Evolutionary conservation across 2,797 vertebrate genomes (phyloP), one percentile per base, ranked within the genome.

Genomic region (Sebastes diploproa): DNA sequence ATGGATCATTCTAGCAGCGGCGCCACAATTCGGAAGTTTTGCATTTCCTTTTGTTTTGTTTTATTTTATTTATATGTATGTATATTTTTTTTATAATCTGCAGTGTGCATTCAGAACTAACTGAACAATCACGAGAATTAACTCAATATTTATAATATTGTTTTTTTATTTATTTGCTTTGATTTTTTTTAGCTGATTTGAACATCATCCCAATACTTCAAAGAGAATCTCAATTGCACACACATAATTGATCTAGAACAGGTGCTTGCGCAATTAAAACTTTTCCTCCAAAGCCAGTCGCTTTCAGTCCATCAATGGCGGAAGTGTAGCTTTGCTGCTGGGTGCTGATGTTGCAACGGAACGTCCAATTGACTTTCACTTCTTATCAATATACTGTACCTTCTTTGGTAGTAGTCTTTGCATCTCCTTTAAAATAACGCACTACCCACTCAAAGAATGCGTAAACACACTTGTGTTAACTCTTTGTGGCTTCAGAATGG

Each of bases 1-100:
- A 85, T 91, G 83, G 83, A 91, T 92, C 92, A 91, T 32, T 30
- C 72, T 27, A 4, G 38, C 63, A 4, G 2, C 56, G 36, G 23
- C 54, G 36, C 25, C 46, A 8, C 36, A 25, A 75, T 42, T 64
- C 62, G 2, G 0, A 69, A 72, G 50, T 87, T 87, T 71, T 7
- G 70, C 23, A 62, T 77, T 56, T 56, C 61, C 27, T 16, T 25
- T 72, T 14, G 2, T 23, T 62, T 46, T 1, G 0, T 46, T n/a
- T 30, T 69, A 12, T 55, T 55, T 30, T 38, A 34, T 34, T n/a
- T 2, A 20, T 22, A 32, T 16, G 5, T 27, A 42, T 3, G 8
- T 50, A 32, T 10, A 2, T 72, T 58, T 62, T 9, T 20, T 7
- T 27, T 9, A 29, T 34, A 13, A 36, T 34, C 13, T 2, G 9